Percentiles rank a stretch among this genome's conserved stretches.
These are phyloP conservation scores for Callitettix versicolor DNA, from an alignment of 1,140 invertebrate species.

Conservation along the genomic window DNA sequence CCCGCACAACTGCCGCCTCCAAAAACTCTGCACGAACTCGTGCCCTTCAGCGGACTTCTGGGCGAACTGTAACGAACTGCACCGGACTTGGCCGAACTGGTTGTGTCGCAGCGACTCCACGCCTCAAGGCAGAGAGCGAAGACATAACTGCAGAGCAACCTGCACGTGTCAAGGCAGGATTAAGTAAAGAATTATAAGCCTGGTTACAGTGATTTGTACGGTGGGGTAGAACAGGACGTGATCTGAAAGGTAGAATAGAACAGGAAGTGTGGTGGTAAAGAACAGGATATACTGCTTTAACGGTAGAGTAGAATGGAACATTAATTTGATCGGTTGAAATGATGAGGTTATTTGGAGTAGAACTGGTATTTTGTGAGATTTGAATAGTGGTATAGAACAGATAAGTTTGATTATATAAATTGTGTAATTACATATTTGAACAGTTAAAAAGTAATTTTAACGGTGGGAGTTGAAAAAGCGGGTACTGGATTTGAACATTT, in stretches of 20 bases:
- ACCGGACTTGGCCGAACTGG: conserved; percentile 45
- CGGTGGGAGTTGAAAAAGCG: too few species aligned
- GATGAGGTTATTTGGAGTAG: too few species aligned
- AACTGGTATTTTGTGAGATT: neutral
- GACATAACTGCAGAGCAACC: conserved; percentile 54
- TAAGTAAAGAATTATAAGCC: neutral
- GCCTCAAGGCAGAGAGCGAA: conserved; percentile 40
- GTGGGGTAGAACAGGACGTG: neutral
- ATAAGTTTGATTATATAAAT: too few species aligned
- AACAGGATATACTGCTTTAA: neutral
- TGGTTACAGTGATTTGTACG: neutral
- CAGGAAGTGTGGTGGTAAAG: neutral
- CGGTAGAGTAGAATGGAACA: neutral
- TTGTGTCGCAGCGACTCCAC: conserved; percentile 44
- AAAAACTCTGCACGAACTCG: conserved; percentile 59
- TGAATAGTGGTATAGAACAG: neutral
- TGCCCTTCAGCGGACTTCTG: conserved; percentile 58
- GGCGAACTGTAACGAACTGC: conserved; percentile 58
- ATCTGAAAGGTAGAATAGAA: neutral
- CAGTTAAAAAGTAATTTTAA: too few species aligned
- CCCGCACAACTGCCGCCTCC: conserved; percentile 46
- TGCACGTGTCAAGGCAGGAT: conserved; percentile 42
- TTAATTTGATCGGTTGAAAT: too few species aligned
- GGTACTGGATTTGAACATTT: too few species aligned
- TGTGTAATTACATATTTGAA: too few species aligned